A percentile compares a stretch with the other conserved stretches of the same genome.
Evolutionary conservation across 2,797 vertebrate species (phyloP).

Genomic region (Chromobotia macracanthus): DNA sequence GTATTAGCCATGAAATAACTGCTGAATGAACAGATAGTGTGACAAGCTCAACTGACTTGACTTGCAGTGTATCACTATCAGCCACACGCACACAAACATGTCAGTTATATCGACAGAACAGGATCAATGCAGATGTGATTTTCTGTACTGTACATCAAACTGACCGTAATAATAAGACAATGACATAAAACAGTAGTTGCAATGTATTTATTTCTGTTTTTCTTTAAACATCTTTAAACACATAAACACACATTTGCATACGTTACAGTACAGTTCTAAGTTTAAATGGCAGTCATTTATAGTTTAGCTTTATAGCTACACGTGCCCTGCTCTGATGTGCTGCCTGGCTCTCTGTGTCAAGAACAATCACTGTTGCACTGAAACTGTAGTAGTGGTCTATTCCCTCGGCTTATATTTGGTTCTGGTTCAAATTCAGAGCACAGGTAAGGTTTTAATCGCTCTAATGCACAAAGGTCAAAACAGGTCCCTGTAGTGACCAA

Average conservation of each 20-base stretch:
- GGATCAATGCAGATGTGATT: not conserved
- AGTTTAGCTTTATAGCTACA: slow-evolving; percentile 5
- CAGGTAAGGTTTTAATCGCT: slow-evolving; percentile 42
- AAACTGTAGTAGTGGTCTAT: not conserved
- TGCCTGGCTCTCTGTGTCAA: slow-evolving; percentile 19
- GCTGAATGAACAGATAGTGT: slow-evolving; percentile 3
- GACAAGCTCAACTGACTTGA: not conserved
- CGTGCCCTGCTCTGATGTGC: slow-evolving; percentile 1
- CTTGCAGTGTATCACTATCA: not conserved
- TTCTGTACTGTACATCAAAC: not conserved
- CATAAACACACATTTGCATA: no score
- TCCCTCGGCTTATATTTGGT: slow-evolving; percentile 15
- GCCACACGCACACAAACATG: not conserved
- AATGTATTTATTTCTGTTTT: no score
- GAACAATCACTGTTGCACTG: slow-evolving; percentile 23
- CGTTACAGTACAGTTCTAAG: not conserved
- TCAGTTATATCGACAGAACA: slow-evolving; percentile 6
- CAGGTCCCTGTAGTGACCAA: slow-evolving; percentile 28
- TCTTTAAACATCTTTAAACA: no score
- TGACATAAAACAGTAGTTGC: no score
- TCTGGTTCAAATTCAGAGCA: slow-evolving; percentile 27
- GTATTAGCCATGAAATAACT: not conserved
- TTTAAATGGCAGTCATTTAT: no score
- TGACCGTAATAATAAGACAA: not conserved
- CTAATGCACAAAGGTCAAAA: slow-evolving; percentile 44